phyloP scores from a whole-genome alignment of 2,797 vertebrate species.

The Lophius americanus region DNA sequence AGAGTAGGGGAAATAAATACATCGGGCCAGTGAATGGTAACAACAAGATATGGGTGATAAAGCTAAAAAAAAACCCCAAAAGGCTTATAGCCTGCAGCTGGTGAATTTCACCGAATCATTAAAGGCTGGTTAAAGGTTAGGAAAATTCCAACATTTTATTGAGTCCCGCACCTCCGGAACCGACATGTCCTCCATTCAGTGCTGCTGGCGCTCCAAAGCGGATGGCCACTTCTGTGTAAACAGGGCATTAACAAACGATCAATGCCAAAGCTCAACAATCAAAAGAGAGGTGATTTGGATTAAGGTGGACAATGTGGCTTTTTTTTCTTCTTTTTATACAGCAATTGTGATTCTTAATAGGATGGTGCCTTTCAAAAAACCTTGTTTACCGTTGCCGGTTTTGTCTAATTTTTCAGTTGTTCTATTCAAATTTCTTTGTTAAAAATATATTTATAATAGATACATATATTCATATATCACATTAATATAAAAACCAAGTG shows the following conservation, averaged over 20 bases:
- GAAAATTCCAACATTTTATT: constrained; percentile 64
- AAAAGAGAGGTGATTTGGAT: constrained; percentile 59
- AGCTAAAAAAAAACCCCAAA: constrained; percentile 67
- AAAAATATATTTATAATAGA: constrained; percentile 84
- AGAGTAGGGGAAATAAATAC: constrained; percentile 72
- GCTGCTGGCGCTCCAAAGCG: constrained; percentile 61
- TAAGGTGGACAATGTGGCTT: constrained; percentile 62
- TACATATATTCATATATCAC: constrained; percentile 84
- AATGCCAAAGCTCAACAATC: constrained; percentile 72
- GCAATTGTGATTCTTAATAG: constrained; percentile 63
- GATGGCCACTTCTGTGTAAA: constrained; percentile 69
- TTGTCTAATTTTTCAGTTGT: constrained; percentile 53
- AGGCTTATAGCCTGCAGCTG: constrained; percentile 75
- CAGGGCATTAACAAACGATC: constrained; percentile 63
- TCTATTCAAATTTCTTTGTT: constrained; percentile 77
- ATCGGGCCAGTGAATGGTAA: constrained; percentile 64
- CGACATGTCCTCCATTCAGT: constrained; percentile 70
- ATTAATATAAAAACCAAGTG: constrained; percentile 85
- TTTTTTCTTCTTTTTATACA: constrained; percentile 39
- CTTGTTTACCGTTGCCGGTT: constrained; percentile 45
- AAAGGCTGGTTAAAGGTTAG: constrained; percentile 77
- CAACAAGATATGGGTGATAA: constrained; percentile 65
- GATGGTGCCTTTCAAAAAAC: constrained; percentile 63
- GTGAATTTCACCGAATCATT: constrained; percentile 69
- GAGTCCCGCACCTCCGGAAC: constrained; percentile 63